phyloP scores from a whole-genome alignment of 2,113 vertebrate genomes.

The Cryptomyrus ogoouensis region DNA sequence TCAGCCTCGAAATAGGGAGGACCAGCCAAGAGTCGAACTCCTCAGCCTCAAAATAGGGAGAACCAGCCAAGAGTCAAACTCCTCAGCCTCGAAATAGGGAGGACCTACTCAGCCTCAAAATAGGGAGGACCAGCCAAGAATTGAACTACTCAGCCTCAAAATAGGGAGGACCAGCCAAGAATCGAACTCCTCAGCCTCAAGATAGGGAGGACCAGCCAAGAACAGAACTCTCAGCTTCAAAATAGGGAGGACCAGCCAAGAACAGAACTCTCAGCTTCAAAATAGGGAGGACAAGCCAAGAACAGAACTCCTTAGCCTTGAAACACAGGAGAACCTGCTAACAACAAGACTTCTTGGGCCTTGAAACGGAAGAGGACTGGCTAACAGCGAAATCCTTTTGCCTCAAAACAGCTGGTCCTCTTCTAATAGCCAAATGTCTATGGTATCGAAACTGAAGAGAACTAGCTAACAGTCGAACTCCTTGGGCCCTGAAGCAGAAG shows the following conservation, averaged over 20 bases:
- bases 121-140: neutral
- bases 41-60: neutral
- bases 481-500: neutral
- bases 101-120: neutral
- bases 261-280: neutral
- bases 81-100: neutral
- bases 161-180: neutral
- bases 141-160: neutral
- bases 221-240: neutral
- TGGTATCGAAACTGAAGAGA: neutral
- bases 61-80: neutral
- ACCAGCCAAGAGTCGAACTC: too few species aligned
- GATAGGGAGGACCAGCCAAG: neutral
- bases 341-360: too few species aligned
- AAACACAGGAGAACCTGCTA: neutral
- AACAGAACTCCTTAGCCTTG: neutral
- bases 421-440: neutral
- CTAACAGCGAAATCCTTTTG: too few species aligned
- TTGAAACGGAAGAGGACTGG: too few species aligned
- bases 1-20: neutral
- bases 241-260: neutral
- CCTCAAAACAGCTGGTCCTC: too few species aligned
- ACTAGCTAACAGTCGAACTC: neutral
- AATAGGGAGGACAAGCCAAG: neutral
- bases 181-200: fast-evolving